Evolutionary conservation across 1,140 invertebrate species (phyloP).

Genomic region (Pseudomyrmex cubaensis): DNA sequence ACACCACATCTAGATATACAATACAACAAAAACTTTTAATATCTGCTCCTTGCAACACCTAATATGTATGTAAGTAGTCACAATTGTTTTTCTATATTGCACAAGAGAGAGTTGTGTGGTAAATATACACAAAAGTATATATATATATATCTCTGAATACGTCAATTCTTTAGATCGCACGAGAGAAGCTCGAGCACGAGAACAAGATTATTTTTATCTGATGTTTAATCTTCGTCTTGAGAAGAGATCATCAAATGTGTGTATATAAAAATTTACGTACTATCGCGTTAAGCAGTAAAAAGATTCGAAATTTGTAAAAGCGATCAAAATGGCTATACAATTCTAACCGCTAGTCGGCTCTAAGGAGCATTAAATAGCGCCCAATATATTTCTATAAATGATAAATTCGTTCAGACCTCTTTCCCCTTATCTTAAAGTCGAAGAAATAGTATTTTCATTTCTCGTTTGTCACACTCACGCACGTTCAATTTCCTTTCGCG

Average conservation of each 20-base stretch:
- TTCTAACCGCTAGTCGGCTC: conserved; percentile 22
- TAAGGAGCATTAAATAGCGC: neutral
- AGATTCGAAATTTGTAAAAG: conserved; percentile 55
- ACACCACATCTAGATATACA: neutral
- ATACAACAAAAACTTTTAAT: conserved; percentile 26
- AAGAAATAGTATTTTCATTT: conserved; percentile 5
- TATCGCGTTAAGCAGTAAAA: conserved; percentile 47
- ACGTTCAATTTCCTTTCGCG: conserved; percentile 7
- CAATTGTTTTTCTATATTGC: conserved; percentile 10
- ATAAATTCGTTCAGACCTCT: conserved; percentile 13
- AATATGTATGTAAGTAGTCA: conserved; percentile 39
- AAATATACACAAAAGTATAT: neutral
- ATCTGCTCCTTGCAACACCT: neutral
- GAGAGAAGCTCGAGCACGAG: conserved; percentile 4
- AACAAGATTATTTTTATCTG: conserved; percentile 1
- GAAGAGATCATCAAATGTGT: neutral
- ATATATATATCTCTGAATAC: neutral
- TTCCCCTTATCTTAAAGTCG: conserved; percentile 21
- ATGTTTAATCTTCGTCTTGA: neutral
- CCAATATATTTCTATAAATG: neutral
- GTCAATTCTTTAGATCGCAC: conserved; percentile 5
- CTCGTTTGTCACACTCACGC: conserved; percentile 1
- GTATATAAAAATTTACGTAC: conserved; percentile 47
- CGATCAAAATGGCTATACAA: conserved; percentile 45
- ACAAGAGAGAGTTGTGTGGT: neutral